Conservation (phyloP, 2,797 vertebrate genomes). For the Melanogrammus aeglefinus region DNA sequence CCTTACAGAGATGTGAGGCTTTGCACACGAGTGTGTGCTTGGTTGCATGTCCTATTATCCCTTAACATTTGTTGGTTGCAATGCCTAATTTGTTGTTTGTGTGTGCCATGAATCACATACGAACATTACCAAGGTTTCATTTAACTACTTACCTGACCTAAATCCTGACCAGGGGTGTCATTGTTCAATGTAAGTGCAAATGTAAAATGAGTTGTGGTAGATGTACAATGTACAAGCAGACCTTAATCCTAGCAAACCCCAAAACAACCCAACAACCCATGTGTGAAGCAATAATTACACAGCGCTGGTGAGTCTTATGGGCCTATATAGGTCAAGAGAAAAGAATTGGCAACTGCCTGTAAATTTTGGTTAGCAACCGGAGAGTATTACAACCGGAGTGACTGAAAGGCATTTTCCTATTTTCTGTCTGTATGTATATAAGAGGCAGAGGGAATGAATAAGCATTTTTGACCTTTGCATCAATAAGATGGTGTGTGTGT, state of each 20-base stretch:
- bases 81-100: background rate
- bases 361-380: too few relatives aligned
- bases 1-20: conserved; percentile 12
- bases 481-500: too few relatives aligned
- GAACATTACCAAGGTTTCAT: background rate
- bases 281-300: conserved; percentile 6
- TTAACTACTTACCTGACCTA: background rate
- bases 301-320: conserved; percentile 42
- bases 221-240: background rate
- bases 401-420: too few relatives aligned
- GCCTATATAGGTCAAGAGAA: conserved; percentile 38
- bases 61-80: background rate
- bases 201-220: background rate
- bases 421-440: too few relatives aligned
- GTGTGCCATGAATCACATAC: background rate
- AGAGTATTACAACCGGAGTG: too few relatives aligned
- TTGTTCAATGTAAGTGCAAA: background rate
- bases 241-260: background rate
- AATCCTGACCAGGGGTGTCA: too few relatives aligned
- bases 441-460: too few relatives aligned
- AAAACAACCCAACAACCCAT: too few relatives aligned
- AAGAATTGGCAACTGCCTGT: background rate
- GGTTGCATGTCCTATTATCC: background rate
- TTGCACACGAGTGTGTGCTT: background rate
- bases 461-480: too few relatives aligned